Evolutionary conservation across 2,797 vertebrate genomes (phyloP).

Genomic region (Neopelma chrysocephalum): DNA sequence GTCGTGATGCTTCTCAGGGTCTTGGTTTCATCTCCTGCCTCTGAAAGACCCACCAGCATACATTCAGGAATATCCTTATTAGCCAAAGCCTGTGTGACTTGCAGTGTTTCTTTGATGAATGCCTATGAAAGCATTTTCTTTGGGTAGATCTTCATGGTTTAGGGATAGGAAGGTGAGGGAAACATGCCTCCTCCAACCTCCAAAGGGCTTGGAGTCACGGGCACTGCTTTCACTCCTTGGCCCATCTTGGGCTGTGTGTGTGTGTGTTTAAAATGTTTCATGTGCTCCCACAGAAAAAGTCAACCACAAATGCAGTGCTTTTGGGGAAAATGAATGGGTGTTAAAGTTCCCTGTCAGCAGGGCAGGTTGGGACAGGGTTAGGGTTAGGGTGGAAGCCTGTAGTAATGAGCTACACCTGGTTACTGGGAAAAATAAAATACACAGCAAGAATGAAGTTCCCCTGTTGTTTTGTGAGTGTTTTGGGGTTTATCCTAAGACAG

Average conservation of each 20-base stretch:
- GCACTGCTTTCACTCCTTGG: not conserved
- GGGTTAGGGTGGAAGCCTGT: not conserved
- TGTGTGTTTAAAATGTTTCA: not conserved
- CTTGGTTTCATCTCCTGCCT: not conserved
- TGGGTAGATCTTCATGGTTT: not conserved
- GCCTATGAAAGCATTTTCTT: not conserved
- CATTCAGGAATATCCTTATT: not conserved
- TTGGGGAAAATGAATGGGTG: constrained; percentile 44
- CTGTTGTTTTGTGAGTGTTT: not conserved
- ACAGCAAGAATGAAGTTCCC: not conserved
- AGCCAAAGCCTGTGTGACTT: not conserved
- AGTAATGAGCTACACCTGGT: constrained; percentile 56
- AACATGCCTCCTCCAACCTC: not conserved
- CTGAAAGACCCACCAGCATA: not conserved
- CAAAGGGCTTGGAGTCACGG: fast-evolving
- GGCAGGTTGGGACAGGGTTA: constrained; percentile 62
- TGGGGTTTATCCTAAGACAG: not conserved
- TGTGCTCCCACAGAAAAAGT: not conserved
- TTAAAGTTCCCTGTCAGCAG: constrained; percentile 56
- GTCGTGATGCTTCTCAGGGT: fast-evolving
- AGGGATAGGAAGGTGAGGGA: not conserved
- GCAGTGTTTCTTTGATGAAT: not conserved
- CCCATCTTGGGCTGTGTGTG: not conserved
- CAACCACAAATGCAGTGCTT: not conserved
- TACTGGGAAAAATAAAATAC: not conserved